These are phyloP conservation scores for Tretioscincus oriximinensis DNA, from an alignment of 2,113 vertebrate genomes.

Conservation along the genomic window DNA sequence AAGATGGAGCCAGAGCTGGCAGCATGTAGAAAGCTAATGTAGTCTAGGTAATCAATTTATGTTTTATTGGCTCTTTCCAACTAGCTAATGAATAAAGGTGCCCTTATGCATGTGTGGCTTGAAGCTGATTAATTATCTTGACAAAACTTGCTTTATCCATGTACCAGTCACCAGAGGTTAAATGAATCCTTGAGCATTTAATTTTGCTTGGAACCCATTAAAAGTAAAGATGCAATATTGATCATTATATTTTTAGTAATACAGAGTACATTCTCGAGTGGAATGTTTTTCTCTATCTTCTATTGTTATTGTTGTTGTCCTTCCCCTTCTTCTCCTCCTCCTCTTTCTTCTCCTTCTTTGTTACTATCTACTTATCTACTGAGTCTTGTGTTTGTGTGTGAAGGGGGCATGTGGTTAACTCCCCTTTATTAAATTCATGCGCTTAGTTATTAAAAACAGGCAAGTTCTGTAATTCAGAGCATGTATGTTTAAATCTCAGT, in stretches of 20 bases:
- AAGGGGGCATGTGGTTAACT: neutral
- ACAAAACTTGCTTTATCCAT: constrained; percentile 60
- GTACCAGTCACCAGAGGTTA: constrained; percentile 50
- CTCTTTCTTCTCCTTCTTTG: neutral
- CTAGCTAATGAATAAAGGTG: constrained; percentile 57
- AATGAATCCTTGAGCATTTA: constrained; percentile 53
- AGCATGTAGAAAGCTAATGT: constrained; percentile 51
- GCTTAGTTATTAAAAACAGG: constrained; percentile 14
- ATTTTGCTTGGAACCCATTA: constrained; percentile 44
- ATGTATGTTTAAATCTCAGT: neutral
- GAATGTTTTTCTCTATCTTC: neutral
- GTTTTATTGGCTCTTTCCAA: constrained; percentile 52
- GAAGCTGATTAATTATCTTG: constrained; percentile 61
- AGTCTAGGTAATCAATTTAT: constrained; percentile 63
- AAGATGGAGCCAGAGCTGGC: constrained; percentile 47
- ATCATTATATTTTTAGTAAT: neutral
- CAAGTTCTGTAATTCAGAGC: neutral
- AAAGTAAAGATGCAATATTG: constrained; percentile 23
- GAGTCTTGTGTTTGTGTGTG: too few relatives aligned
- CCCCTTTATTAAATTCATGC: neutral
- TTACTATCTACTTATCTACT: neutral
- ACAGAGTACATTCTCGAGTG: neutral
- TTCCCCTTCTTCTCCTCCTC: neutral
- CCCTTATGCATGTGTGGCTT: constrained; percentile 37
- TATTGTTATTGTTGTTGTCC: too few relatives aligned